Conservation (phyloP, 2,797 vertebrate species). For the Corythornis leucogaster region DNA sequence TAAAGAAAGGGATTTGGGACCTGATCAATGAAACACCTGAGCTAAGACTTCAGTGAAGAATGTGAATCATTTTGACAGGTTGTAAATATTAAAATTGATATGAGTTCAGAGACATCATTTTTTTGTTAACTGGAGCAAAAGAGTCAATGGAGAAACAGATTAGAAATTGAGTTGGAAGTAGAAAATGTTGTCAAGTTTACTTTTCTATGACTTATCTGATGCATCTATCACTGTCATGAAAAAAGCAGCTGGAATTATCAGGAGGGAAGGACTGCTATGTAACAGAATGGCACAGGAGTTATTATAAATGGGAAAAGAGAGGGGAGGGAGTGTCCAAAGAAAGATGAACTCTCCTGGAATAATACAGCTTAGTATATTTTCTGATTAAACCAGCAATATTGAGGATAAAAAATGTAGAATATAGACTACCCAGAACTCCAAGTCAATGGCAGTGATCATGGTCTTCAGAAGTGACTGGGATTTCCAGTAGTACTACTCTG, state of each 20-base stretch:
- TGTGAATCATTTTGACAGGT: conserved; percentile 27
- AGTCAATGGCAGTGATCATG: fast-evolving
- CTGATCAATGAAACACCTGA: conserved; percentile 49
- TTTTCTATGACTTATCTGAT: conserved; percentile 10
- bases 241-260: background rate
- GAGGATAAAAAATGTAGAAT: background rate
- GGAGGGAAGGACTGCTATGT: background rate
- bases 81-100: conserved; percentile 66
- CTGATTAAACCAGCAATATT: background rate
- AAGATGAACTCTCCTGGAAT: background rate
- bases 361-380: background rate
- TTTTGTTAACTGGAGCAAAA: conserved; percentile 47
- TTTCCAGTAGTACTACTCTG: background rate
- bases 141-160: conserved; percentile 40
- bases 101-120: background rate
- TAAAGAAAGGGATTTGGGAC: background rate
- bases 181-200: conserved; percentile 20
- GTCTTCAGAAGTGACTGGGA: background rate
- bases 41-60: conserved; percentile 11
- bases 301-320: background rate
- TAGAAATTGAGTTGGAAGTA: conserved; percentile 27
- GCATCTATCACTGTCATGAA: background rate
- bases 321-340: background rate
- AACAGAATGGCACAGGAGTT: background rate
- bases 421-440: background rate